Conservation (phyloP, 2,797 vertebrate genomes). For the Phrynocephalus guinanensis region DNA sequence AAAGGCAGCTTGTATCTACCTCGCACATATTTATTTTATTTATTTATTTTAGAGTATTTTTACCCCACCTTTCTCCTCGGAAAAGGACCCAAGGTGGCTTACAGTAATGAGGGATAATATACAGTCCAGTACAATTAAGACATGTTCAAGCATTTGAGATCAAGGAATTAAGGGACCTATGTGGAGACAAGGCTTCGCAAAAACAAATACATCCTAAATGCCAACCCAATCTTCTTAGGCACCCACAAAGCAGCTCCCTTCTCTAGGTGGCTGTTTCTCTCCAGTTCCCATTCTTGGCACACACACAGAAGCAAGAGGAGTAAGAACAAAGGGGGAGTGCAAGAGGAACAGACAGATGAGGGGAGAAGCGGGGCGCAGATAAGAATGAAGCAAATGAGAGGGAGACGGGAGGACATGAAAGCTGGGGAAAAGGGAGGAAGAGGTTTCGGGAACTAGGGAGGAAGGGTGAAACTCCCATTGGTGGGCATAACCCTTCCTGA, state of each 20-base stretch:
- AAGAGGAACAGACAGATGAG: conserved; percentile 54
- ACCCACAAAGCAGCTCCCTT: too few relatives aligned
- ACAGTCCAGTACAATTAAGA: too few relatives aligned
- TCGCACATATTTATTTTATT: neutral
- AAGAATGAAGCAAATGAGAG: conserved; percentile 41
- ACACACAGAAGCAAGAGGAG: conserved; percentile 59
- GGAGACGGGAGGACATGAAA: neutral
- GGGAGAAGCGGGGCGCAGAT: conserved; percentile 41
- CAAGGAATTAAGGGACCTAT: too few relatives aligned
- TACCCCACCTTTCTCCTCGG: too few relatives aligned
- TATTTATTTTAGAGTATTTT: too few relatives aligned
- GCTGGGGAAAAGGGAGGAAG: conserved; percentile 42
- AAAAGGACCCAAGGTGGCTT: too few relatives aligned
- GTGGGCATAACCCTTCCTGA: conserved; percentile 57
- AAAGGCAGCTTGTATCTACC: neutral
- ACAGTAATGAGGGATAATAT: too few relatives aligned
- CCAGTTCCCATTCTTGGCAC: conserved; percentile 37
- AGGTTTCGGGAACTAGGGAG: conserved; percentile 55
- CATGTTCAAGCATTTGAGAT: too few relatives aligned
- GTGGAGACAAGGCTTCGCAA: neutral
- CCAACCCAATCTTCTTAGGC: neutral
- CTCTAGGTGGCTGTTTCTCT: too few relatives aligned
- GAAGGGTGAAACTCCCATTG: conserved; percentile 37
- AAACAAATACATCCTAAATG: neutral
- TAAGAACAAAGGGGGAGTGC: conserved; percentile 56